Evolutionary conservation across 2,797 vertebrate genomes (phyloP).

Genomic region (Pygocentrus nattereri): DNA sequence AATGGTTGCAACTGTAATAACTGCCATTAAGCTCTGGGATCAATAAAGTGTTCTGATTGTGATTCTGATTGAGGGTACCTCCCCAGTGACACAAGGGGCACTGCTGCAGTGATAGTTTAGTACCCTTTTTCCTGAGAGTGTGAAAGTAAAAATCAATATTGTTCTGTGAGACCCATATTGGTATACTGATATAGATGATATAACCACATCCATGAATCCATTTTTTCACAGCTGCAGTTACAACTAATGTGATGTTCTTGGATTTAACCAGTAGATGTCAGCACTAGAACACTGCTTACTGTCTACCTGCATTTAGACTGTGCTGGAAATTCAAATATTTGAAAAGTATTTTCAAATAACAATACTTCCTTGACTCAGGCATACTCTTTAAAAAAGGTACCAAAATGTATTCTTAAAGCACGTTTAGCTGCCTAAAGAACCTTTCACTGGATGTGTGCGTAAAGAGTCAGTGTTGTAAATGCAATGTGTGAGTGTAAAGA

Average conservation of each 20-base stretch:
- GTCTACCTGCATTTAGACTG: not conserved
- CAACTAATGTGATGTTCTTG: not conserved
- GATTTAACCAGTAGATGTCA: conserved; percentile 46
- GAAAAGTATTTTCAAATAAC: too few relatives aligned
- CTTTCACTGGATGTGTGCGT: not conserved
- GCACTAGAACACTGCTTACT: conserved; percentile 21
- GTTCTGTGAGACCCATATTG: not conserved
- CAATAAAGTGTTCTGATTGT: too few relatives aligned
- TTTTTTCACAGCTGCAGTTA: not conserved
- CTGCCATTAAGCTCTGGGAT: too few relatives aligned
- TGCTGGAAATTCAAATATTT: too few relatives aligned
- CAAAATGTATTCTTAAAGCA: not conserved
- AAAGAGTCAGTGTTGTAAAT: not conserved
- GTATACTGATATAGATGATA: not conserved
- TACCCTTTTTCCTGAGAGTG: too few relatives aligned
- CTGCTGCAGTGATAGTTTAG: too few relatives aligned
- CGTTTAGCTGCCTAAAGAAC: not conserved
- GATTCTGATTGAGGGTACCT: too few relatives aligned
- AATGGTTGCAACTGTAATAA: too few relatives aligned
- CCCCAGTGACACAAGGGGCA: too few relatives aligned
- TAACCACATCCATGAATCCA: not conserved
- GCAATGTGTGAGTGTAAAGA: not conserved
- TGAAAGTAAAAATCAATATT: too few relatives aligned
- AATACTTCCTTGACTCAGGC: too few relatives aligned
- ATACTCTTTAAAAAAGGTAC: too few relatives aligned